Percentiles rank a stretch among this genome's conserved stretches.
These are phyloP conservation scores for Pyrrhosoma nymphula DNA, from an alignment of 2,888 invertebrate genomes.

Conservation along the genomic window DNA sequence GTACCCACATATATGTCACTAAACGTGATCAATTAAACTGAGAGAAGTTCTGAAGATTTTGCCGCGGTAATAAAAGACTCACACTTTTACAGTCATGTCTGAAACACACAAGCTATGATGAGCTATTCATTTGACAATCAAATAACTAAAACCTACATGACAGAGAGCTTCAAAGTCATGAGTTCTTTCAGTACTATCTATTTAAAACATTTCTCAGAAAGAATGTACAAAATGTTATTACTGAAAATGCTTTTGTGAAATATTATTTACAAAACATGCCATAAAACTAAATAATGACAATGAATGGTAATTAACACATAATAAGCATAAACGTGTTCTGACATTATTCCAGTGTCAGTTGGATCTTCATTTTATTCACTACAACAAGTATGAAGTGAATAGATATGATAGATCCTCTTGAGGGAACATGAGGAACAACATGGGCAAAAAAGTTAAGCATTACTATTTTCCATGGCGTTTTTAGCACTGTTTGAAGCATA, in stretches of 20 bases:
- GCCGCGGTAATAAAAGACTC: constrained; percentile 1
- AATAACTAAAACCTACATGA: neutral
- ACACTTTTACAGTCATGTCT: constrained; percentile 13
- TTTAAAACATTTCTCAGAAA: constrained; percentile 24
- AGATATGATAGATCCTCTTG: constrained; percentile 1
- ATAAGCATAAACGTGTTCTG: constrained; percentile 46
- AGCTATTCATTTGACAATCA: constrained; percentile 44
- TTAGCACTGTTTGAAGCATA: constrained; percentile 52
- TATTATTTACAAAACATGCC: constrained; percentile 65
- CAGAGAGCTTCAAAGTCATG: constrained; percentile 18
- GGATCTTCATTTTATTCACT: constrained; percentile 9
- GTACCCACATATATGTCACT: neutral
- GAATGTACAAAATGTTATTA: constrained; percentile 65
- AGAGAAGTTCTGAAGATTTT: neutral
- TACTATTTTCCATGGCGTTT: constrained; percentile 23
- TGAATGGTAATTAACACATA: constrained; percentile 44
- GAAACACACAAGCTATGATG: constrained; percentile 48
- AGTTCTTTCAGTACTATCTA: constrained; percentile 39
- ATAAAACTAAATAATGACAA: constrained; percentile 60
- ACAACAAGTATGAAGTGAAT: neutral
- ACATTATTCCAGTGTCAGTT: constrained; percentile 5
- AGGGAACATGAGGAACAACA: constrained; percentile 47
- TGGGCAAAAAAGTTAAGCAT: constrained; percentile 54
- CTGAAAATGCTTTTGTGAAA: constrained; percentile 59
- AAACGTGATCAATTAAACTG: neutral